Conservation (phyloP, 1,140 invertebrate genomes). For the Drosophila insularis region DNA sequence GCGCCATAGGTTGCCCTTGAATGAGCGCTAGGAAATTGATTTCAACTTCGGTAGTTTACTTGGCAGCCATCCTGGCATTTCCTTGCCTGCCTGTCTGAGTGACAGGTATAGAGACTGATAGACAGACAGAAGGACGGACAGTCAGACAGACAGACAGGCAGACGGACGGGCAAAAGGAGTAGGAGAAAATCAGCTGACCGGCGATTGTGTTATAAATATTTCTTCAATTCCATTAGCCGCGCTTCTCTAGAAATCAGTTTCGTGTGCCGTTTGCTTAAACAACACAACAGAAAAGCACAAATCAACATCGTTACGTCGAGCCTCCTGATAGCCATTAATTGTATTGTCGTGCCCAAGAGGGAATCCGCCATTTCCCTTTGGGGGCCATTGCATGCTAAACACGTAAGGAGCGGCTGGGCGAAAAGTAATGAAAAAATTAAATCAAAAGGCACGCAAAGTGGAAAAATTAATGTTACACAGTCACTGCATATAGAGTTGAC, state of each 20-base stretch:
- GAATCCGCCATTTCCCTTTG: conserved; percentile 13
- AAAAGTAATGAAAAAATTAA: conserved; percentile 69
- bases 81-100: conserved; percentile 45
- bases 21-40: conserved; percentile 63
- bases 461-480: conserved; percentile 16
- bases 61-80: conserved; percentile 62
- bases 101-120: conserved; percentile 34
- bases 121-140: conserved; percentile 4
- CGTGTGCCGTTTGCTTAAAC: conserved; percentile 47
- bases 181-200: neutral
- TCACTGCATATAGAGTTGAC: conserved; percentile 6
- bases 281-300: conserved; percentile 49
- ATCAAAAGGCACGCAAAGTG: conserved; percentile 64
- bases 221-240: conserved; percentile 65
- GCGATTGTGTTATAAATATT: conserved; percentile 72
- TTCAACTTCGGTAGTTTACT: conserved; percentile 66
- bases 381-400: conserved; percentile 54
- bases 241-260: conserved; percentile 55
- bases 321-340: conserved; percentile 63
- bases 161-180: no score
- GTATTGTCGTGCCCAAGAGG: conserved; percentile 40
- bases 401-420: conserved; percentile 38
- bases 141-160: neutral
- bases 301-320: conserved; percentile 43
- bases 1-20: conserved; percentile 64